These are phyloP conservation scores for Phalacrocorax pelagicus DNA, from an alignment of 2,113 vertebrate species.

Conservation along the genomic window DNA sequence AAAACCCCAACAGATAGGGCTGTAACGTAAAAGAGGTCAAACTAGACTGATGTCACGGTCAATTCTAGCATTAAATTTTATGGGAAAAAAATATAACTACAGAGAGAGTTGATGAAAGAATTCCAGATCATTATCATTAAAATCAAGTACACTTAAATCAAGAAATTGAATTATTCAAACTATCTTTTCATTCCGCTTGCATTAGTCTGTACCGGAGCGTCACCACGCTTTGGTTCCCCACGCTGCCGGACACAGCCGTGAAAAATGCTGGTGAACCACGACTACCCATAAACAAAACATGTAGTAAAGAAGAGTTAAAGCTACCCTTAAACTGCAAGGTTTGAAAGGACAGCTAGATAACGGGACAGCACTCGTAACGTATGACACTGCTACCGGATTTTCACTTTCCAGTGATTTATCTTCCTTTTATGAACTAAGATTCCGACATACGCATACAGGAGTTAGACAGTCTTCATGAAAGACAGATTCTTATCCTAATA, in stretches of 20 bases:
- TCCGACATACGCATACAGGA: neutral
- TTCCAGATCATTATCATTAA: neutral
- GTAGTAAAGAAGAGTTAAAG: neutral
- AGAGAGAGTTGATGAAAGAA: neutral
- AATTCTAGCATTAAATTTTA: neutral
- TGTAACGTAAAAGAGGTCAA: neutral
- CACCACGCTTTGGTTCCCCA: neutral
- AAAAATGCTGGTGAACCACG: fast-evolving
- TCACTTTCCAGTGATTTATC: neutral
- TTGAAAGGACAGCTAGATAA: neutral
- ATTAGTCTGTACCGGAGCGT: fast-evolving
- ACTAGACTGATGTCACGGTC: fast-evolving
- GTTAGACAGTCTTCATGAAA: neutral
- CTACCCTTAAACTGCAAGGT: no score
- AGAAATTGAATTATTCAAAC: neutral
- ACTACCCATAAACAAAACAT: fast-evolving
- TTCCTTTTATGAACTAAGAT: neutral
- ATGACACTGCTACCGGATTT: neutral
- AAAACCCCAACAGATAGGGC: neutral
- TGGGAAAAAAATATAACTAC: neutral
- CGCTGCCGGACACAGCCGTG: fast-evolving
- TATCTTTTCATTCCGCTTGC: neutral
- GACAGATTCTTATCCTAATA: neutral
- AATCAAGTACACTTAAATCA: neutral
- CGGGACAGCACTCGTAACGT: neutral